Conservation (phyloP, 2,888 invertebrate species). For the Philereme transversata region DNA sequence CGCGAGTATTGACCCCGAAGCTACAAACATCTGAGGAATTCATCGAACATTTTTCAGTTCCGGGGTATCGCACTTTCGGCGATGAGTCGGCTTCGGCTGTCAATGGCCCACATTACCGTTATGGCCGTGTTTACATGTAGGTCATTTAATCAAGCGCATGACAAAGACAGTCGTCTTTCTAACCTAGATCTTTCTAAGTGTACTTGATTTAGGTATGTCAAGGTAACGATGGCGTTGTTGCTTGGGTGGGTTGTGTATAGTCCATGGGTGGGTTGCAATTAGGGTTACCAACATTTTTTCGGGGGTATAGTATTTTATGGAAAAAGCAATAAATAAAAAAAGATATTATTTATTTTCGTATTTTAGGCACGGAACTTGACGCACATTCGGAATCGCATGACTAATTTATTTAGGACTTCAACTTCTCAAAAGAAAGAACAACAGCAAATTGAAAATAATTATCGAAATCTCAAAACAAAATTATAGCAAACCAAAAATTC, state of each 20-base stretch:
- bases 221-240: conserved; percentile 15
- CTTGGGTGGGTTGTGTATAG: neutral
- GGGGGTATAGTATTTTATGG: too few relatives aligned
- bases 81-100: conserved; percentile 20
- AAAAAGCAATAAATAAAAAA: too few relatives aligned
- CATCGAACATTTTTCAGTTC: conserved; percentile 18
- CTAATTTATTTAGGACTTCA: too few relatives aligned
- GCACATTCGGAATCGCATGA: too few relatives aligned
- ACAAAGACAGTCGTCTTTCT: conserved; percentile 24
- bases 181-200: conserved; percentile 31
- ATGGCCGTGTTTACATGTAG: conserved; percentile 31
- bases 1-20: conserved; percentile 15
- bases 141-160: conserved; percentile 28
- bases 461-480: too few relatives aligned
- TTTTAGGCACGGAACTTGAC: too few relatives aligned
- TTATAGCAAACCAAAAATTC: too few relatives aligned
- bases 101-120: conserved; percentile 39
- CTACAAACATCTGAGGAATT: conserved; percentile 11
- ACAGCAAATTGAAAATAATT: too few relatives aligned
- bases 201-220: conserved; percentile 27
- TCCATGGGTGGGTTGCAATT: too few relatives aligned
- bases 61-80: conserved; percentile 27
- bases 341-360: too few relatives aligned
- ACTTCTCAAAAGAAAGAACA: too few relatives aligned
- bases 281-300: too few relatives aligned